Evolutionary conservation across 2,113 vertebrate genomes (phyloP).

Genomic region (Dasypus novemcinctus): DNA sequence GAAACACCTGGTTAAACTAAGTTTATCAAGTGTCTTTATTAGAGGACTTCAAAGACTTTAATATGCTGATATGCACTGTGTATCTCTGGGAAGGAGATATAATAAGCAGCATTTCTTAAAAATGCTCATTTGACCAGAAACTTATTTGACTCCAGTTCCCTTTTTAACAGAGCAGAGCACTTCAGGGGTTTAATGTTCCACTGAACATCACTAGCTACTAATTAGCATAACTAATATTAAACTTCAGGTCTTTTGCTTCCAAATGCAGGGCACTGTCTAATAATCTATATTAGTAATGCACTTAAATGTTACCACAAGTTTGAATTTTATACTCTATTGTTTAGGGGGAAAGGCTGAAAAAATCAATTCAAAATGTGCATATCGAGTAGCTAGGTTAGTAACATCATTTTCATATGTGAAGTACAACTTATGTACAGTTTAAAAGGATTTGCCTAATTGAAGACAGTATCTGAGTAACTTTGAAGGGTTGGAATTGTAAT

Average conservation of each 20-base stretch:
- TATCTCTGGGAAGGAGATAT: not conserved
- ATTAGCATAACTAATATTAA: constrained; percentile 27
- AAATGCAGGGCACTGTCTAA: not conserved
- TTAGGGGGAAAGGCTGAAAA: not conserved
- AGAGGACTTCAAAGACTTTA: not conserved
- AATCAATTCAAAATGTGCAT: not conserved
- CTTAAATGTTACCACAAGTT: not conserved
- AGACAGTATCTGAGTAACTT: not conserved
- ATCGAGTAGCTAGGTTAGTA: not conserved
- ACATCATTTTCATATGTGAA: not conserved
- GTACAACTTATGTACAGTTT: not conserved
- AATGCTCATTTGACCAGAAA: not conserved
- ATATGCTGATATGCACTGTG: not conserved
- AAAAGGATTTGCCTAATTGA: not conserved
- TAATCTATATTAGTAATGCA: not conserved
- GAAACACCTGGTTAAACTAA: constrained; percentile 15
- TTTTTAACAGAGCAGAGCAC: not conserved
- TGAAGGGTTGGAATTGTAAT: not conserved
- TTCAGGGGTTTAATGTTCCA: not conserved
- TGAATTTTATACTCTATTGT: not conserved
- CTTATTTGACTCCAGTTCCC: not conserved
- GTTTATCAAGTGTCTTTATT: not conserved
- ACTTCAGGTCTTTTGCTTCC: constrained; percentile 16
- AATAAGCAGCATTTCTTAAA: constrained; percentile 29
- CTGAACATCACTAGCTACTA: not conserved